Evolutionary conservation across 2,113 vertebrate species (phyloP), one percentile per base, ranked within the genome.

Genomic region (Hemiprocne comata): DNA sequence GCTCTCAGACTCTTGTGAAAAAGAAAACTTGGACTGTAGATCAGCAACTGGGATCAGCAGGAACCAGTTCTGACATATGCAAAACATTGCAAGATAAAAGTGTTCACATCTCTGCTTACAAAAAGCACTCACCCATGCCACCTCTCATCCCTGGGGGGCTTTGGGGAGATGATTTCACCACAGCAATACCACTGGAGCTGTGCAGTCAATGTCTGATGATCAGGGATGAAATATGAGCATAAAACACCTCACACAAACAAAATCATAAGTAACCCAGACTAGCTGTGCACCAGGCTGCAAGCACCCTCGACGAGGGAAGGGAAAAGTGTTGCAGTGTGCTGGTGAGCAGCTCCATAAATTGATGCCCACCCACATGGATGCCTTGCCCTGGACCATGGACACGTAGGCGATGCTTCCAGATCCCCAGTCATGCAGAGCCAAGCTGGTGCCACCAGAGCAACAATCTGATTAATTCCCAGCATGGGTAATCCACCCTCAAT

Each of bases 391-490:
- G 53, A 38, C 67, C 71, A 67, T n/a, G 44, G 57, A 28, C 54
- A 51, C 53, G 6, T 1, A 17, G 65, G 42, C 4, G 1, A 40
- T 62, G 77, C 62, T 88, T 78, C 65, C 81, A 89, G 38, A 53
- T 78, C 24, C 38, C 34, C 25, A 33, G 24, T 24, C 61, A 26
- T 2, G 58, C 55, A 11, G 5, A 76, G 69, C 67, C 90, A 73
- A 90, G 90, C 85, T 61, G 64, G 79, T 87, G 85, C 71, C 78
- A 87, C 71, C 79, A 85, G 71, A 93, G 85, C 44, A 87, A n/a
- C 85, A 50, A 13, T 28, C 23, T 89, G 67, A 65, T 17, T 69
- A 72, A 95, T 66, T 57, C 71, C 65, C 74, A 87, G 44, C 31
- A 24, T 54, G 86, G 58, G 18, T 38, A 89, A 72, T n/a, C 73